Evolutionary conservation across 2,888 invertebrate species (phyloP).

Genomic region (Epistrophe grossulariae): DNA sequence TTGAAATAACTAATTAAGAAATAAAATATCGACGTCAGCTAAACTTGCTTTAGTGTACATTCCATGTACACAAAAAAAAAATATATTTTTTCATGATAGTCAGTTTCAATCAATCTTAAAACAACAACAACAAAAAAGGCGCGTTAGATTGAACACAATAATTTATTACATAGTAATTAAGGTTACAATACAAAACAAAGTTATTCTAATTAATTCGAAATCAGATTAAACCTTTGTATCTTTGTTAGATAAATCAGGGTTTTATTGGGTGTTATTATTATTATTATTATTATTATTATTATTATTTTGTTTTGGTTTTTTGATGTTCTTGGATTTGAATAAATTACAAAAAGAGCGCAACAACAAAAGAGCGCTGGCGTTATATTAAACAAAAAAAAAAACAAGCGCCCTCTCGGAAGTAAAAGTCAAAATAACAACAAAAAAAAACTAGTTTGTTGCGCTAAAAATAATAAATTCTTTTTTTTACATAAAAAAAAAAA

Average conservation of each 20-base stretch:
- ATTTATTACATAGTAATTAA: conserved; percentile 28
- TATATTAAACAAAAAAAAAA: background rate
- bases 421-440: conserved; percentile 20
- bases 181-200: conserved; percentile 21
- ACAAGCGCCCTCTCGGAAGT: conserved; percentile 53
- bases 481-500: background rate
- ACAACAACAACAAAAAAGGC: background rate
- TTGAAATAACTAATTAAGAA: too few species aligned
- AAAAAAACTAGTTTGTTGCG: conserved; percentile 32
- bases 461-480: conserved; percentile 4
- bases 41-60: background rate
- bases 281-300: too few species aligned
- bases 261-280: conserved; percentile 19
- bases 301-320: too few species aligned
- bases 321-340: conserved; percentile 16
- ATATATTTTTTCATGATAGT: too few species aligned
- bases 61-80: background rate
- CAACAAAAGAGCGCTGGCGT: background rate
- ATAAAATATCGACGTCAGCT: too few species aligned
- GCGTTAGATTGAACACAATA: conserved; percentile 14
- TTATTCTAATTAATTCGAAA: conserved; percentile 28
- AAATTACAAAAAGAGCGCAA: background rate
- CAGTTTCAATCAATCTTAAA: background rate
- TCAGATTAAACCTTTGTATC: conserved; percentile 16
- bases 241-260: conserved; percentile 27